Base-by-base conservation (phyloP, 2,797 vertebrate genomes). In the Lacerta agilis region DNA sequence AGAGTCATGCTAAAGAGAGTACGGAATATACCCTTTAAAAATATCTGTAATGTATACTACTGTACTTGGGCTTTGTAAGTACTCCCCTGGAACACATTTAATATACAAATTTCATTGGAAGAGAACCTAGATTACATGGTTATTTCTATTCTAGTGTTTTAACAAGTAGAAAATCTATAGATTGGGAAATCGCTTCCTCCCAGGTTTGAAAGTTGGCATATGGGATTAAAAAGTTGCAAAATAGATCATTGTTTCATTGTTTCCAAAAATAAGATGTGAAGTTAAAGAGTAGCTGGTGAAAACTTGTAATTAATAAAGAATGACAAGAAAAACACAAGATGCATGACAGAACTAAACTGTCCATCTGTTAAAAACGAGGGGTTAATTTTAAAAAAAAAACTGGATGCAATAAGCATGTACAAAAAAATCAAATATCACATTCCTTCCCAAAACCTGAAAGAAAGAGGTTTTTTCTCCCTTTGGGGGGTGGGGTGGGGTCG, bases 51-150 rank as follows among this genome's bases (percentile, higher is more conserved):
- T 87, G 72, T 27, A 84, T 0, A 18, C 27, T 45, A 85, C 75
- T 91, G 91, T 79, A 83, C 86, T 81, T 8, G 13, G 38, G 49
- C 9, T 81, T 83, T 8, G 43, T 64, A 41, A 75, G 7, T n/a
- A 71, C 25, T 71, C 29, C 55, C 3, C 79, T 80, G 8, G 8
- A 72, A 10, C 9, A 36, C 15, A 49, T 43, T 4, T 79, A 79
- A 69, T 67, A 77, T 17, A 87, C 55, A 69, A 86, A 78, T 66
- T 11, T 64, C 73, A 90, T 72, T 55, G 79, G 83, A 25, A 87
- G 61, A 6, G 77, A 77, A 66, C 61, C 49, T 55, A 55, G 13
- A 55, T 55, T 81, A 38, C n/a, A 33, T 61, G 36, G 1, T 43
- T 38, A 61, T 75, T 82, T 87, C 49, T 75, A 13, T 41, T 79